A percentile compares a stretch with the other conserved stretches of the same genome.
phyloP scores from a whole-genome alignment of 2,797 vertebrate genomes.

The Calcarius lapponicus region DNA sequence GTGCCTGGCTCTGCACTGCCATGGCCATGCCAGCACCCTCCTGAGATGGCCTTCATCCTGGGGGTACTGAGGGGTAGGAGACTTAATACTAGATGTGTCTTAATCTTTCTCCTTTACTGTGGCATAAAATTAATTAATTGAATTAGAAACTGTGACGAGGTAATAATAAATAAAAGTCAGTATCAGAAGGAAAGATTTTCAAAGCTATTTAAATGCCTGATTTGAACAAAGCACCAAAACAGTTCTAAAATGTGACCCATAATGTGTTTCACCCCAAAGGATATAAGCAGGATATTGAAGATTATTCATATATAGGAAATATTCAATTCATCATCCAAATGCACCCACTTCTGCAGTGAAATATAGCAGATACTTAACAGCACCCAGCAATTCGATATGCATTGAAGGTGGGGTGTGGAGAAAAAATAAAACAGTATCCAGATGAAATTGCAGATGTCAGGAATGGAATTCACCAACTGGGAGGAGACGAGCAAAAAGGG shows the following conservation, averaged over 20 bases:
- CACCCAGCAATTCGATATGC: neutral
- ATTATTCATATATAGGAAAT: slow-evolving; percentile 47
- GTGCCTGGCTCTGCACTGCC: neutral
- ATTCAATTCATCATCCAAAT: slow-evolving; percentile 53
- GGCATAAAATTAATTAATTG: slow-evolving; percentile 14
- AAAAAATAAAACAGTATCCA: slow-evolving; percentile 54
- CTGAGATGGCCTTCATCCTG: neutral
- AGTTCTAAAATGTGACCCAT: slow-evolving; percentile 34
- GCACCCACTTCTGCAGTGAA: slow-evolving; percentile 57
- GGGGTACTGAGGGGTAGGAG: neutral
- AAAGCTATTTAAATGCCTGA: neutral
- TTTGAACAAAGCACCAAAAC: slow-evolving; percentile 8
- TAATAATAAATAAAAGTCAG: slow-evolving; percentile 23
- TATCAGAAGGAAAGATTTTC: neutral
- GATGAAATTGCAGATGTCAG: slow-evolving; percentile 66
- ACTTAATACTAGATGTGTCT: neutral
- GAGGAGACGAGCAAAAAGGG: neutral
- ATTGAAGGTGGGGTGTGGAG: slow-evolving; percentile 36
- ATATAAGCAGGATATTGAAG: slow-evolving; percentile 47
- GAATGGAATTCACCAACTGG: slow-evolving; percentile 61
- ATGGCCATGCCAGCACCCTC: neutral
- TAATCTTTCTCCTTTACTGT: neutral
- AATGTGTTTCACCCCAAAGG: slow-evolving; percentile 42
- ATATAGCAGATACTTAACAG: slow-evolving; percentile 35
- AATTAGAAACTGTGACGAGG: neutral